Evolutionary conservation across 1,140 invertebrate genomes (phyloP).

Genomic region (Acyrthosiphon pisum): DNA sequence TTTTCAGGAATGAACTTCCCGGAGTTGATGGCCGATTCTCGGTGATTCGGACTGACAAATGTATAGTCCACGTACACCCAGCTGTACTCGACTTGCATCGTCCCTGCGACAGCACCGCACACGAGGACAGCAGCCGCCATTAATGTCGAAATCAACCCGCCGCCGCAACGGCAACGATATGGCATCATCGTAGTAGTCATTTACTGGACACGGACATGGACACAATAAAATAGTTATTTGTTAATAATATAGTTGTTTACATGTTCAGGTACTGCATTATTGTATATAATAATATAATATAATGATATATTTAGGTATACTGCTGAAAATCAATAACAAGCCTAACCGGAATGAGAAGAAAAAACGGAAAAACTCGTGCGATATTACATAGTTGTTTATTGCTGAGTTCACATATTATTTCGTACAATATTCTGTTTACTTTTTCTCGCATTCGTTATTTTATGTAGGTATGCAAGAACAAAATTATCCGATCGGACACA

Average conservation of each 20-base stretch:
- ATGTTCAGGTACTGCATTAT: not conserved
- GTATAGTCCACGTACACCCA: slow-evolving; percentile 73
- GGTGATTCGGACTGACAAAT: slow-evolving; percentile 67
- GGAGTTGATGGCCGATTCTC: slow-evolving; percentile 66
- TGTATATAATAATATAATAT: not conserved
- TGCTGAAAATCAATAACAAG: not conserved
- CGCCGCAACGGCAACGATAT: slow-evolving; percentile 14
- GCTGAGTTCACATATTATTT: not conserved
- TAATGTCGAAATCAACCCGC: not conserved
- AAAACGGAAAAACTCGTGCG: not conserved
- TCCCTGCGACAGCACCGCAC: not conserved
- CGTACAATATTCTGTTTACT: not conserved
- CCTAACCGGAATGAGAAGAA: not conserved
- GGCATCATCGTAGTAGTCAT: slow-evolving; percentile 29
- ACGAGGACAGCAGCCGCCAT: not conserved
- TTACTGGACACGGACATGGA: not conserved
- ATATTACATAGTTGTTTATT: not conserved
- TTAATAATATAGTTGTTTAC: not conserved
- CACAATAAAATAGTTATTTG: not conserved
- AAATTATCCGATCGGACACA: not conserved
- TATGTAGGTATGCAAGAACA: not conserved
- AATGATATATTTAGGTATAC: not conserved
- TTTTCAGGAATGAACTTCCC: slow-evolving; percentile 69
- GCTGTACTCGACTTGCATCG: slow-evolving; percentile 64
- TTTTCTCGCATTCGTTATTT: not conserved